Evolutionary conservation across 2,113 vertebrate species (phyloP), one percentile per base, ranked within the genome.

Genomic region (Prionailurus viverrinus): DNA sequence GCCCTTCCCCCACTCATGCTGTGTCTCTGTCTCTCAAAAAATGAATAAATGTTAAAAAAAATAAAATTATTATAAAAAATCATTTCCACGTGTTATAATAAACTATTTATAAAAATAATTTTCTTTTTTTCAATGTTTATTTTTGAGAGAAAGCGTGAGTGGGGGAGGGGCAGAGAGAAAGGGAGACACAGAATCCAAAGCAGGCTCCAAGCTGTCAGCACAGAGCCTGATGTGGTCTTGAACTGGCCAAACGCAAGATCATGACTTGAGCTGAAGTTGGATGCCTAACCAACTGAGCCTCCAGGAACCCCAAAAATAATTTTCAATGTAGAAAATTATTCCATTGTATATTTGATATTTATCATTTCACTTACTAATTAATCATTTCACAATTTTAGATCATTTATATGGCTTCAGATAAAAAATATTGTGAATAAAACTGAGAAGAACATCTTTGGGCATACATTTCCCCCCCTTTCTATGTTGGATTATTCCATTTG

Each of bases 331-430:
- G 15, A 81, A 68, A 91, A 21, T 55, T 51, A 85, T 51, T 80
- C 21, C 11, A 55, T 61, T 58, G 1, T 65, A 18, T 53, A 53
- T 76, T 82, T 89, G 79, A 39, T 6, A 63, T 39, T 39, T 45
- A 48, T 74, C 27, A 41, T 10, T 88, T 93, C 29, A 82, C 23
- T 91, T 89, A 27, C 5, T 33, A 33, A 66, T 71, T 39, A 61
- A 83, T 61, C 27, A 53, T 53, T 81, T 84, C 31, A 89, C 5
- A 94, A 68, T 89, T 94, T 81, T 68, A 48, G 15, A 13, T 86
- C 29, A 81, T 29, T 51, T 80, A 92, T 53, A 58, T 80, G 21
- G 25, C 39, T 95, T 94, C 39, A 87, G 39, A 80, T 84, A 18
- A 78, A 88, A 80, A 58, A 27, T 87, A 53, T n/a, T 45, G 5